Percentiles rank a stretch among this genome's conserved stretches.
These are phyloP conservation scores for Unio delphinus DNA, from an alignment of 2,888 invertebrate genomes.

Conservation along the genomic window DNA sequence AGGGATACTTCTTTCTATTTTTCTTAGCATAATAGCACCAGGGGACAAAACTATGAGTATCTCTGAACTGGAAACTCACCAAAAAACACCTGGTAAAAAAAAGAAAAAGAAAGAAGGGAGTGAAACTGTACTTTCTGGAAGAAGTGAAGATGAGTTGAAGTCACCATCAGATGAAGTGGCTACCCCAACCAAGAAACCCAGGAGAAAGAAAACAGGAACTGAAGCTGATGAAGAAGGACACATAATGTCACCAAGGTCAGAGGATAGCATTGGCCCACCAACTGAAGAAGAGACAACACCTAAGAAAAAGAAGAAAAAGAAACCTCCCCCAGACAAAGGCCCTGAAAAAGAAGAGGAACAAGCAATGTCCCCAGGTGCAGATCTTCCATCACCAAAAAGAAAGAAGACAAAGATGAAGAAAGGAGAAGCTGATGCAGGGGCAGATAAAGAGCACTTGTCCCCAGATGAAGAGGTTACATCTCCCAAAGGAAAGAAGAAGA, in stretches of 20 bases:
- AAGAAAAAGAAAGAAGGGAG: slow-evolving; percentile 31
- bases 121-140: not conserved
- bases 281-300: slow-evolving; percentile 9
- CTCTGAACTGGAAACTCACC: slow-evolving; percentile 33
- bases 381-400: slow-evolving; percentile 27
- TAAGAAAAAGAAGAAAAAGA: slow-evolving; percentile 26
- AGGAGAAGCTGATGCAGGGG: slow-evolving; percentile 10
- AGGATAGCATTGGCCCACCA: not conserved
- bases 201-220: slow-evolving; percentile 37
- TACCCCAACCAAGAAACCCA: slow-evolving; percentile 11
- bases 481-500: slow-evolving; percentile 38
- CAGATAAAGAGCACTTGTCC: slow-evolving; percentile 19
- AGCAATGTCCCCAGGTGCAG: slow-evolving; percentile 25
- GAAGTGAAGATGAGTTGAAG: too few species aligned
- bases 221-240: slow-evolving; percentile 20
- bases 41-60: slow-evolving; percentile 43
- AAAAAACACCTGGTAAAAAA: slow-evolving; percentile 30
- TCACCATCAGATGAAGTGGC: too few species aligned
- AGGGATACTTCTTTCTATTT: too few species aligned
- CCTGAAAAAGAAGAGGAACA: slow-evolving; percentile 24
- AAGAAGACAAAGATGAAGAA: slow-evolving; percentile 34
- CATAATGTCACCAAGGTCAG: slow-evolving; percentile 16
- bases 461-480: slow-evolving; percentile 24
- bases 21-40: slow-evolving; percentile 6
- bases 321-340: slow-evolving; percentile 9